These are phyloP conservation scores for Ceriagrion tenellum DNA, from an alignment of 2,888 invertebrate genomes.

Conservation along the genomic window DNA sequence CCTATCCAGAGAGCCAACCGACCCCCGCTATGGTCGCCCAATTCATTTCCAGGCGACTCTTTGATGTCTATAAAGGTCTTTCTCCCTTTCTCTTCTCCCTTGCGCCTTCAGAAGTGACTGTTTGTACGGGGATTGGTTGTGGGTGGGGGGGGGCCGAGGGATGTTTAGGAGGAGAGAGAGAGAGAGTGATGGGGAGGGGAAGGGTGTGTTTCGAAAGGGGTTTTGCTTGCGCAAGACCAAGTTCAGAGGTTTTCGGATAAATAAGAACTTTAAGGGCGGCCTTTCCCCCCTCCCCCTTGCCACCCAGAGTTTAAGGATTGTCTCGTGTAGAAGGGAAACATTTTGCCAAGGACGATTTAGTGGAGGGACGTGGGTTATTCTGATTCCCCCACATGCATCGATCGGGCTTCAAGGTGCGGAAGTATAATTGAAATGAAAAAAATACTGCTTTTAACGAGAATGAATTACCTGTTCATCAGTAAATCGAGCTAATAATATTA, in stretches of 20 bases:
- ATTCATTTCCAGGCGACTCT: conserved; percentile 8
- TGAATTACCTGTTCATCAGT: too few species aligned
- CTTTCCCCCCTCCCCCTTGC: not conserved
- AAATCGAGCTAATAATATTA: too few species aligned
- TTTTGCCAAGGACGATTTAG: not conserved
- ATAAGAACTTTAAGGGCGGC: not conserved
- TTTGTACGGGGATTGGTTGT: not conserved
- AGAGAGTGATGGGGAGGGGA: too few species aligned
- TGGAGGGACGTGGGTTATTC: not conserved
- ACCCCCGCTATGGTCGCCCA: not conserved
- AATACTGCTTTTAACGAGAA: too few species aligned
- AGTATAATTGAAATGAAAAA: not conserved
- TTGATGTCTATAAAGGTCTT: conserved; percentile 21
- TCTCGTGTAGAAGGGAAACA: conserved; percentile 4
- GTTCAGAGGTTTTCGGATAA: not conserved
- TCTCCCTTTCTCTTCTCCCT: not conserved
- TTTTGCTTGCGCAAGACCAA: conserved; percentile 36
- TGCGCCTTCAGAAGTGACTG: not conserved
- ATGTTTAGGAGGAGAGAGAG: too few species aligned
- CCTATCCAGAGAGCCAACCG: not conserved
- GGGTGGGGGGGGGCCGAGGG: not conserved
- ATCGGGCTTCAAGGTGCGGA: not conserved
- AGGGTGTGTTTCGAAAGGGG: not conserved
- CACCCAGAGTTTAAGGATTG: not conserved
- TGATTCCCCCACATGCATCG: not conserved